Evolutionary conservation across 2,113 vertebrate species (phyloP).

Genomic region (Puntigrus tetrazona): DNA sequence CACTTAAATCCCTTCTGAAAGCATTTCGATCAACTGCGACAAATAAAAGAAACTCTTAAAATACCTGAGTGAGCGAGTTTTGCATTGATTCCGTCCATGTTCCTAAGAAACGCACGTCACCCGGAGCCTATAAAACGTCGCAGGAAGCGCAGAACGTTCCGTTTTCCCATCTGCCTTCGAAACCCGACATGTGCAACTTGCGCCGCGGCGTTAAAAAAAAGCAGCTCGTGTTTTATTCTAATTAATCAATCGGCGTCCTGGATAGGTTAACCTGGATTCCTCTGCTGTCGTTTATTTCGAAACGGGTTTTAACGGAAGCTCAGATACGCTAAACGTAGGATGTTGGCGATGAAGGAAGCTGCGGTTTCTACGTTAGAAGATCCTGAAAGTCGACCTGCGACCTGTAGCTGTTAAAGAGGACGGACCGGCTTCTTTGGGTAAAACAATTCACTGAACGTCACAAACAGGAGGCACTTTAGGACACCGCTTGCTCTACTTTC

Average conservation of each 20-base stretch:
- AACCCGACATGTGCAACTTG: neutral
- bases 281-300: neutral
- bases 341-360: constrained; percentile 25
- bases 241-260: constrained; percentile 24
- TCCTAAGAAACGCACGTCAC: neutral
- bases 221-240: neutral
- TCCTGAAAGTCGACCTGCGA: constrained; percentile 54
- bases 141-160: constrained; percentile 5
- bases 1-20: constrained; percentile 31
- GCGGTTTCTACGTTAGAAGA: no score
- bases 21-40: constrained; percentile 10
- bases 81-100: constrained; percentile 40
- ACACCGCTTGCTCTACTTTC: constrained; percentile 13
- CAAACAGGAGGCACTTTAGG: constrained; percentile 60
- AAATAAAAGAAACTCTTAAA: constrained; percentile 16
- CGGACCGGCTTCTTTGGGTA: constrained; percentile 32
- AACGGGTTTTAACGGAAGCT: neutral
- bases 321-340: neutral
- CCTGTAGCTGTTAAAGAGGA: neutral
- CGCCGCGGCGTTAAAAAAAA: neutral
- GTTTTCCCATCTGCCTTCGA: constrained; percentile 12
- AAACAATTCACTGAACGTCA: neutral
- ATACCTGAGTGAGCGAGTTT: constrained; percentile 53
- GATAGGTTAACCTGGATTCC: constrained; percentile 35
- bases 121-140: constrained; percentile 7